Conservation (phyloP, 2,113 vertebrate species). For the Malaclemys terrapin region DNA sequence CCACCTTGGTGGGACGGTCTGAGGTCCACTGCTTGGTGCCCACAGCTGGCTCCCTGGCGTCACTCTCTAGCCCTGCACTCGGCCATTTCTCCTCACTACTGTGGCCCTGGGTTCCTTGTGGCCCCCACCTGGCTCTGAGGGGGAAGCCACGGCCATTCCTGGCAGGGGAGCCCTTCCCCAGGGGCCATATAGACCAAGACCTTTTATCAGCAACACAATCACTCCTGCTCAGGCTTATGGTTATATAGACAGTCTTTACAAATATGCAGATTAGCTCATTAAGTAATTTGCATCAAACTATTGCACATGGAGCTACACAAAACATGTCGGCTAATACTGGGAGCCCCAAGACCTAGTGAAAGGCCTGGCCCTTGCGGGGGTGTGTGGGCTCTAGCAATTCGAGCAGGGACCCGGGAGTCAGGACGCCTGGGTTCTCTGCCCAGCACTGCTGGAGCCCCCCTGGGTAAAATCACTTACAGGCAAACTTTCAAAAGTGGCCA, state of each 20-base stretch:
- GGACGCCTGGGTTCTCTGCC: not conserved
- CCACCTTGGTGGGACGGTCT: not conserved
- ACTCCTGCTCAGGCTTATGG: not conserved
- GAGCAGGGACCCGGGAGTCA: not conserved
- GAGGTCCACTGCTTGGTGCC: not conserved
- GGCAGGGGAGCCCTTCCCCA: not conserved
- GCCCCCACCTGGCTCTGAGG: not conserved
- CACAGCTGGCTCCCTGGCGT: not conserved
- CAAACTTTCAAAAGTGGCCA: not conserved
- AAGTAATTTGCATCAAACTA: not conserved
- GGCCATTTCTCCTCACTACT: not conserved
- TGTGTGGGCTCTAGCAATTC: not conserved
- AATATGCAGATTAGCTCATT: not conserved
- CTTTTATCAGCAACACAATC: not conserved
- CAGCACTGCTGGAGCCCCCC: not conserved
- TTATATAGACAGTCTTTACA: not conserved
- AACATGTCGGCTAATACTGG: not conserved
- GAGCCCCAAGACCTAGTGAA: not conserved
- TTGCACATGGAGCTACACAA: not conserved
- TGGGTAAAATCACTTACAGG: not conserved
- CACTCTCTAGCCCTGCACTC: too few species aligned
- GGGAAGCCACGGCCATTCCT: not conserved
- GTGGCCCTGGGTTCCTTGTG: not conserved
- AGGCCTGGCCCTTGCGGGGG: not conserved
- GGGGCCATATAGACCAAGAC: not conserved